Base-by-base conservation (phyloP, 2,888 invertebrate genomes). In the Vannuccia rotundouncinata region DNA sequence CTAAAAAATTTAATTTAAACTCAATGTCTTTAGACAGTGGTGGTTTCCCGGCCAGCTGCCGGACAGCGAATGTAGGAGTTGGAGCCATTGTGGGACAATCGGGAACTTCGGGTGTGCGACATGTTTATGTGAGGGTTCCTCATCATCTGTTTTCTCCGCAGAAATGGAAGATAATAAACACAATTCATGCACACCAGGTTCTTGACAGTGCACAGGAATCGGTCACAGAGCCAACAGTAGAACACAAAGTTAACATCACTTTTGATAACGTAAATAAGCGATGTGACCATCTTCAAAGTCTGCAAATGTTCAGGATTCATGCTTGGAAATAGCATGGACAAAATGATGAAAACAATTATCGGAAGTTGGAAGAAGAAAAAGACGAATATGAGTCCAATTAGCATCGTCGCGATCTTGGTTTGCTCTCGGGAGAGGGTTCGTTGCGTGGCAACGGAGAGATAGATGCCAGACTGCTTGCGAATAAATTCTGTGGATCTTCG, bases 401-500 rank as follows among this genome's bases (percentile, higher is more conserved):
- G 75, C 75, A 75, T 75, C 2, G 31, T 31, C 2, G 75, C 31
- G 75, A 75, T 75, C 75, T 75, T 75, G 17, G 30, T 75, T n/a
- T 75, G 75, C 31, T 31, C 75, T 13, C 75, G 75, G 75, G 29
- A 31, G 5, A 75, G 75, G n/a, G 75, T 75, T n/a, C 31, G 22
- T 27, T 75, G 75, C 1, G 30, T 29, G 25, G 75, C 13, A 13
- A 66, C 66, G 2, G 66, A 66, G 66, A 66, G 66, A 22, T 22
- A 66, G 66, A 66, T 66, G 2, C 31, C 31, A 1, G 75, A 31
- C 27, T 31, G 31, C 28, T 75, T 75, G 2, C 75, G 75, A 29
- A 75, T 29, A 27, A 75, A 75, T 17, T 75, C 31, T 2, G 75
- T 75, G 5, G 75, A 75, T 29, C 75, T 2, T 31, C 75, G 75